phyloP scores from a whole-genome alignment of 1,140 invertebrate genomes.

The Ostrea edulis region DNA sequence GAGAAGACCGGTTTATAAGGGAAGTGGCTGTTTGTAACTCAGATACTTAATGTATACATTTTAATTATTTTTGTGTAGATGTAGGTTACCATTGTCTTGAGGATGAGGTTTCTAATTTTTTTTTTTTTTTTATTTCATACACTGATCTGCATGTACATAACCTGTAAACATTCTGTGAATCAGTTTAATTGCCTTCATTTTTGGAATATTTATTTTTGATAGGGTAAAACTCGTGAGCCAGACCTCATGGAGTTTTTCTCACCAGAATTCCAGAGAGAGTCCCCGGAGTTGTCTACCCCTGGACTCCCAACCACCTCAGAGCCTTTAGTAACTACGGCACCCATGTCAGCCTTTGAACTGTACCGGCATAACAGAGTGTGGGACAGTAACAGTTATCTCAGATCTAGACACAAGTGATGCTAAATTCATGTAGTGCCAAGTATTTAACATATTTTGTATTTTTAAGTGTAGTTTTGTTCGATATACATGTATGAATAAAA shows the following conservation, averaged over 20 bases:
- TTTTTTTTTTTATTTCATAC: too few relatives aligned
- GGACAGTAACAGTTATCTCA: constrained; percentile 60
- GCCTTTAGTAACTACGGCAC: constrained; percentile 57
- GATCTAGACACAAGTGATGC: constrained; percentile 19
- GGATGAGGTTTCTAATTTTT: too few relatives aligned
- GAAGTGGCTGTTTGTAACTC: too few relatives aligned
- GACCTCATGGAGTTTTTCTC: constrained; percentile 72
- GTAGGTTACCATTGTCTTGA: too few relatives aligned
- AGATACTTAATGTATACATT: too few relatives aligned
- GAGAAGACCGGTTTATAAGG: too few relatives aligned
- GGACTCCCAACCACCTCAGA: constrained; percentile 54
- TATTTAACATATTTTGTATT: background rate
- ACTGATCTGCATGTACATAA: too few relatives aligned
- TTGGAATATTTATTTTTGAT: background rate
- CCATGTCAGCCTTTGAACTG: constrained; percentile 65
- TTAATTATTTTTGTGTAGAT: too few relatives aligned
- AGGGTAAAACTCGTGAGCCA: constrained; percentile 56
- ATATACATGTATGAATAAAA: background rate
- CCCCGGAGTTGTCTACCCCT: constrained; percentile 61
- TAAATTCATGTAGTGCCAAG: too few relatives aligned
- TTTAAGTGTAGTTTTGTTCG: background rate
- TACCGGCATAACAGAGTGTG: constrained; percentile 70
- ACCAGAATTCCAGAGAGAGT: constrained; percentile 67
- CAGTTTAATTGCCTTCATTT: too few relatives aligned
- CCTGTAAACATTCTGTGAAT: too few relatives aligned